These are phyloP conservation scores for Meganola albula DNA, from an alignment of 2,888 invertebrate species.

Conservation along the genomic window DNA sequence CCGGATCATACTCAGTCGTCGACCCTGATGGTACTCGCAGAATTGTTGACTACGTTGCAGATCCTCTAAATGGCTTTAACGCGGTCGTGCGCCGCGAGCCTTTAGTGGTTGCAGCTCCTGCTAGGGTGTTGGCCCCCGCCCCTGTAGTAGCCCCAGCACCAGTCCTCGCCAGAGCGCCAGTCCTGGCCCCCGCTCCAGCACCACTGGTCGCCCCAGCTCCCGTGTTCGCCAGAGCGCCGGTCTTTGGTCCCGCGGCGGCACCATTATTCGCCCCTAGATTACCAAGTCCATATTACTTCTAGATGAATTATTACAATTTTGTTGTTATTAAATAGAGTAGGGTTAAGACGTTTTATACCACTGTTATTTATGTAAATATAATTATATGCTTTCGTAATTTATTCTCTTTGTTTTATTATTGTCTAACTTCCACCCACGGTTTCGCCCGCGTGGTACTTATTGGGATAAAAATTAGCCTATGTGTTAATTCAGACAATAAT, in stretches of 20 bases:
- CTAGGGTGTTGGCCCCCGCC: slow-evolving; percentile 43
- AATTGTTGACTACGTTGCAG: slow-evolving; percentile 76
- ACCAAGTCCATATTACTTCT: slow-evolving; percentile 58
- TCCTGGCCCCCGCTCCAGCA: slow-evolving; percentile 31
- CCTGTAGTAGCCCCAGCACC: slow-evolving; percentile 40
- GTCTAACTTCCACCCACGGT: no score
- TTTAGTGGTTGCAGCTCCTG: slow-evolving; percentile 42
- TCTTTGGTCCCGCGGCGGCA: slow-evolving; percentile 26
- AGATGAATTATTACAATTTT: slow-evolving; percentile 72
- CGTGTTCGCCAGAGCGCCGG: slow-evolving; percentile 27
- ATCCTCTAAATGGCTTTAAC: slow-evolving; percentile 76
- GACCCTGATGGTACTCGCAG: slow-evolving; percentile 78
- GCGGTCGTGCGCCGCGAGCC: slow-evolving; percentile 77
- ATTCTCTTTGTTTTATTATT: slow-evolving; percentile 3
- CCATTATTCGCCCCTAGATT: slow-evolving; percentile 49
- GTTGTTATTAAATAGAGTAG: slow-evolving; percentile 55
- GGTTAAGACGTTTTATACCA: slow-evolving; percentile 47
- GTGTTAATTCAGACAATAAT: no score
- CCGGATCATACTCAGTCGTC: slow-evolving; percentile 74
- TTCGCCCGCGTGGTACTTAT: no score
- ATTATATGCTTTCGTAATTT: slow-evolving; percentile 37
- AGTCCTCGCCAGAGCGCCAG: slow-evolving; percentile 35
- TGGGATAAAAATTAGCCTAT: no score
- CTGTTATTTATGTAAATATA: slow-evolving; percentile 65
- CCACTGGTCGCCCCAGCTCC: slow-evolving; percentile 29